Evolutionary conservation across 2,113 vertebrate species (phyloP), one percentile per base, ranked within the genome.

Genomic region (Ceuthmochares aereus): DNA sequence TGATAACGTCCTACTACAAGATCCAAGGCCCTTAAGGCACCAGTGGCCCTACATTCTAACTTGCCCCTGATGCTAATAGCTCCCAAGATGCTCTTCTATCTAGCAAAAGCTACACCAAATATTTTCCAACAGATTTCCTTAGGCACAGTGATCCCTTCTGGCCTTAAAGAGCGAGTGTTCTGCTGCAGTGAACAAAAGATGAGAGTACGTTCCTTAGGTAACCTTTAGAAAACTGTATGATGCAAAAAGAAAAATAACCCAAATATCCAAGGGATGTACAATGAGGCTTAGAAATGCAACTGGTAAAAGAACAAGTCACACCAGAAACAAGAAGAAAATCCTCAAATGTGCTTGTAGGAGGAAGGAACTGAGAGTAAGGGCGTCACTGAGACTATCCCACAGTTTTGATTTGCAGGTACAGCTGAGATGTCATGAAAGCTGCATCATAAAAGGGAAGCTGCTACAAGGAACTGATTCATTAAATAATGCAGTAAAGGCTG

Each of bases 91-190:
- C 56, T 60, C 26, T 77, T 63, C 73, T 91, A 36, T 68, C 60
- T 72, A 79, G 56, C 56, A 91, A 81, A 84, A 47, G 15, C 68
- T 89, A 78, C 26, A 84, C 86, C 52, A 93, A 90, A 84, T 84
- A 74, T 87, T 93, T 90, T 84, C 9, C 42, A 93, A 67, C 29
- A 70, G 23, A 84, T 87, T 92, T 90, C 83, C 73, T 89, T 87
- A 79, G 62, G 91, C 81, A 87, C 9, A 16, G 60, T 67, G 64
- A 76, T 76, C 36, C 49, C 58, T 43, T 79, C 62, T 84, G 49
- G 80, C 40, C 54, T 91, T 87, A 94, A 94, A 92, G 68, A 30
- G 43, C 4, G 40, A 68, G 43, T 58, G 45, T 54, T 77, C 69
- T 30, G n/a, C 56, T 74, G 29, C 40, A 74, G 25, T 16, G 10